Evolutionary conservation across 37 sponge, comb jelly and placozoan species (phyloP).

Genomic region (Petrosia ficiformis): DNA sequence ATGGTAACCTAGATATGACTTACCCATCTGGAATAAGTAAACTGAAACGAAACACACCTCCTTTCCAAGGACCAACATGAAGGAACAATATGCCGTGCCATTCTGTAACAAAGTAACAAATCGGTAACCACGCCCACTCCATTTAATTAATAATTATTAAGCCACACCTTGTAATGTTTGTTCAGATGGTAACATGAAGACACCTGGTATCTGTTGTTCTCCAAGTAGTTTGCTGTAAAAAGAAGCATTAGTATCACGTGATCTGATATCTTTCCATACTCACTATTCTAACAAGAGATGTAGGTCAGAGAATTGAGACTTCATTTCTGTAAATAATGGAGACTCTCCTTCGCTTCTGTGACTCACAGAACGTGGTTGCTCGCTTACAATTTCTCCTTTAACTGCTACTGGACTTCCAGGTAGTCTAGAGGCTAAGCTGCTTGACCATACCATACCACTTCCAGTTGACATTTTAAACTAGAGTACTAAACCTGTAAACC

Average conservation of each 20-base stretch:
- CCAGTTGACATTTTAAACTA: too few species aligned
- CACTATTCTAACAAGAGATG: constrained; percentile 52
- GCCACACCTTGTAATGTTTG: constrained; percentile 49
- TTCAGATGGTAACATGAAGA: constrained; percentile 57
- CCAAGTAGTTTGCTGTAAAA: constrained; percentile 38
- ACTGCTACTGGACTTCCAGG: constrained; percentile 34
- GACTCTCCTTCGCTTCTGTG: neutral
- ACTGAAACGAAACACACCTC: constrained; percentile 66
- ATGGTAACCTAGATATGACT: constrained; percentile 7
- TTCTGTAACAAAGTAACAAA: constrained; percentile 22
- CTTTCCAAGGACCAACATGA: constrained; percentile 50
- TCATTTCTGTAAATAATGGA: constrained; percentile 18
- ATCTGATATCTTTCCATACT: neutral
- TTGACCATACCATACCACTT: too few species aligned
- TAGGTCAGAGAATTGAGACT: constrained; percentile 16
- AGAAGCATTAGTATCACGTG: neutral
- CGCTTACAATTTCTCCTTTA: neutral
- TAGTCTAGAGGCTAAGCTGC: neutral
- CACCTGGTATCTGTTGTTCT: constrained; percentile 35
- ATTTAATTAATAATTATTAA: too few species aligned
- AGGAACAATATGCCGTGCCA: constrained; percentile 80
- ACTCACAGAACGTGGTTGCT: neutral
- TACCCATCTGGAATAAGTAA: constrained; percentile 69
- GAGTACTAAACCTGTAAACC: too few species aligned
- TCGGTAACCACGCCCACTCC: too few species aligned